phyloP scores from a whole-genome alignment of 23 tunicate genomes.

The Oikopleura dioica region DNA sequence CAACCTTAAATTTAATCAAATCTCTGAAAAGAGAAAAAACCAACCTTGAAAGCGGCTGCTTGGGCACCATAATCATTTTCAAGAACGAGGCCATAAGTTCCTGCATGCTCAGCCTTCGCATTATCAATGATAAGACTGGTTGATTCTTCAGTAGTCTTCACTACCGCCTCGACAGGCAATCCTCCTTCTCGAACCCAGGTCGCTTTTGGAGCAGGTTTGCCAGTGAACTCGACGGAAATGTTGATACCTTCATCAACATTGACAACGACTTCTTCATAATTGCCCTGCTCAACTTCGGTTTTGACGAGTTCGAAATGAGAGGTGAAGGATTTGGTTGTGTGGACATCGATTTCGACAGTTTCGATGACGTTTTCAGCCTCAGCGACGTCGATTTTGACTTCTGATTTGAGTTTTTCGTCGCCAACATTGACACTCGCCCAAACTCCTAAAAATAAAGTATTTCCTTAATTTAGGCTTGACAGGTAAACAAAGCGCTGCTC shows the following conservation, averaged over 20 bases:
- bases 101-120: background rate
- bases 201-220: slow-evolving; percentile 9
- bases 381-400: background rate
- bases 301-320: background rate
- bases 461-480: no score
- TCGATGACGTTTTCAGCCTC: background rate
- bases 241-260: background rate
- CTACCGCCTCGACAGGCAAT: background rate
- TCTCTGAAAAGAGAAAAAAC: background rate
- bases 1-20: background rate
- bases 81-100: background rate
- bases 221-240: background rate
- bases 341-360: no score
- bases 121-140: slow-evolving; percentile 2
- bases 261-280: background rate
- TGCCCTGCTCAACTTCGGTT: background rate
- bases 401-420: background rate
- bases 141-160: background rate
- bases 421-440: background rate
- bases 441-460: no score
- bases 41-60: slow-evolving; percentile 13
- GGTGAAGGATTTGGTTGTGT: background rate
- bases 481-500: background rate
- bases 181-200: slow-evolving; percentile 10
- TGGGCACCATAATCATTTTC: slow-evolving; percentile 8